Evolutionary conservation across 23 tunicate genomes (phyloP), one percentile per base, ranked within the genome.

Genomic region (Oikopleura vanhoeffeni): DNA sequence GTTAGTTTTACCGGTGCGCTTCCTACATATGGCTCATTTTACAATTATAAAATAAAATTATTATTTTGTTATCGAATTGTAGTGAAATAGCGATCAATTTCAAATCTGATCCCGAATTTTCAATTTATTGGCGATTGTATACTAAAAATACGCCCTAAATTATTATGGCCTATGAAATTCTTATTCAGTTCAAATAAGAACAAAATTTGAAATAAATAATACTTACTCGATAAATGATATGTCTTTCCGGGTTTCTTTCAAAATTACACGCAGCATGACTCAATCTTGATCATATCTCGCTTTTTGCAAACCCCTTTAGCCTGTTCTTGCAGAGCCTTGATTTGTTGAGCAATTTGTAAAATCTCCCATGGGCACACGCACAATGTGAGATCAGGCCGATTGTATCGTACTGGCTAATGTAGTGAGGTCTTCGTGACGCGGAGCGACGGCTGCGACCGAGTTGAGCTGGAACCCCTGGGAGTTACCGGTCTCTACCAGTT

Each of bases 251-350:
- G 98, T 40, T 86, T 84, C 90, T 93, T 85, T 90, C 90, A 76
- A 93, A 93, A 60, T 93, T 93, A 41, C 98, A 93, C n/a, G 98
- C 98, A 1, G 98, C 98, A 88, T 93, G 98, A 87, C 88, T 91
- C 2, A 93, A 82, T n/a, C n/a, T n/a, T n/a, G n/a, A n/a, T n/a
- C n/a, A n/a, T n/a, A n/a, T n/a, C n/a, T n/a, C n/a, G n/a, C n/a
- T n/a, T n/a, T n/a, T n/a, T n/a, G n/a, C n/a, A n/a, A 40, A 90
- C 91, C 57, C 77, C 75, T 3, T 41, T 84, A 0, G 98, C 98
- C 89, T 91, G 86, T 18, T 49, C 18, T 18, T 49, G 60, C 8
- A 49, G 60, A 8, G 18, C 18, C 18, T 49, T 49, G 60, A 49
- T 49, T 49, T 49, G 60, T 8, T 49, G 8, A 8, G 60, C 60